Evolutionary conservation across 2,888 invertebrate species (phyloP).

Genomic region (Lymantria dispar): DNA sequence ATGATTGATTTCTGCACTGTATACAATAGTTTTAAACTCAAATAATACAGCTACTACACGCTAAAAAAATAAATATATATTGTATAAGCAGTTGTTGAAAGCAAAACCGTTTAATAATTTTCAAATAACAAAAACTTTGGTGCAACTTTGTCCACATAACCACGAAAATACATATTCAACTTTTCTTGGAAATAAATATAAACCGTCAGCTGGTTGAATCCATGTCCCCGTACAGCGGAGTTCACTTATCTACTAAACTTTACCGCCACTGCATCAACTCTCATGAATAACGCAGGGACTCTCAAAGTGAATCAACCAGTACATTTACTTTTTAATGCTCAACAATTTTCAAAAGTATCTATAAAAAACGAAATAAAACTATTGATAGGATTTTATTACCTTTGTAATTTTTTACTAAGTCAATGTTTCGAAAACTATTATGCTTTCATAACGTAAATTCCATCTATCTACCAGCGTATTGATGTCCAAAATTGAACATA

Average conservation of each 20-base stretch:
- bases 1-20: too few relatives aligned
- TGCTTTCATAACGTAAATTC: too few relatives aligned
- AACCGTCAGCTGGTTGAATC: slow-evolving; percentile 27
- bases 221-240: slow-evolving; percentile 24
- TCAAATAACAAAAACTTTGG: not conserved
- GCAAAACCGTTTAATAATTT: not conserved
- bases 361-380: too few relatives aligned
- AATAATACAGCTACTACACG: too few relatives aligned
- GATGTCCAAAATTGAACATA: too few relatives aligned
- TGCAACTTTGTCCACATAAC: not conserved
- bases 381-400: too few relatives aligned
- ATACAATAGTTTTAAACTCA: too few relatives aligned
- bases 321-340: slow-evolving; percentile 24
- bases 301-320: slow-evolving; percentile 23
- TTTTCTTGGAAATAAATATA: slow-evolving; percentile 20
- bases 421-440: too few relatives aligned
- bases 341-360: slow-evolving; percentile 46
- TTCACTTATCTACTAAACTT: slow-evolving; percentile 32
- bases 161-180: not conserved
- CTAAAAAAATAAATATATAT: not conserved
- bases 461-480: too few relatives aligned
- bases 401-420: too few relatives aligned
- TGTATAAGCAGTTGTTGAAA: not conserved
- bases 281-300: slow-evolving; percentile 32
- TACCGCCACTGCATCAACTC: slow-evolving; percentile 25